Conservation (phyloP, 2,888 invertebrate species). For the Xestoiulus laeticollis region DNA sequence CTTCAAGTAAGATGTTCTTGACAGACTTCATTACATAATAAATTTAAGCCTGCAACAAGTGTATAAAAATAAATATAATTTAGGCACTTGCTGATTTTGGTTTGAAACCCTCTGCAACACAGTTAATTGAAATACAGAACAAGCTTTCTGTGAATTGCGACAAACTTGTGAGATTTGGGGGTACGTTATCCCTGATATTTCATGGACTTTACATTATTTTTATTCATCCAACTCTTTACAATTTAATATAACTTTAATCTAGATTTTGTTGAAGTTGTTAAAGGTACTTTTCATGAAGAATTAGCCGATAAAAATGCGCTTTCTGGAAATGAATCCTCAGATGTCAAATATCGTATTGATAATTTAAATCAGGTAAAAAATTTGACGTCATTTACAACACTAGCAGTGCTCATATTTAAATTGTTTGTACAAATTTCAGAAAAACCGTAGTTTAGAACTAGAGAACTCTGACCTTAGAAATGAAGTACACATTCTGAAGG, state of each 20-base stretch:
- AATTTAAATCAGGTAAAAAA: neutral
- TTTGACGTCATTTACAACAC: neutral
- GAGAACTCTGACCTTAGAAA: neutral
- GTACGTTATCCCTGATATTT: neutral
- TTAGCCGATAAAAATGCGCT: neutral
- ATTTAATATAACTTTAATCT: neutral
- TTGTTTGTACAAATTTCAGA: neutral
- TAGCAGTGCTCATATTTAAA: neutral
- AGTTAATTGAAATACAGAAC: neutral
- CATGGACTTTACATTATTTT: neutral
- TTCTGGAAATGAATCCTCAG: neutral
- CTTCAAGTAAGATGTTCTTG: neutral
- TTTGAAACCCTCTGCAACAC: neutral
- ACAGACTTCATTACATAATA: neutral
- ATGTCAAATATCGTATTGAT: neutral
- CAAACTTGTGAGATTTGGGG: neutral
- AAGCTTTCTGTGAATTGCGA: neutral
- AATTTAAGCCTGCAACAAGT: neutral
- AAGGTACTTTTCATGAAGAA: neutral
- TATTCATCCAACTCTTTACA: neutral
- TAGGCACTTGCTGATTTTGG: neutral
- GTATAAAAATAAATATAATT: neutral
- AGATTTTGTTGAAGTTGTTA: slow-evolving; percentile 26
- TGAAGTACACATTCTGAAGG: neutral
- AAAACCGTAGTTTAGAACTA: neutral